A percentile compares a stretch with the other conserved stretches of the same genome.
These are phyloP conservation scores for Calypte anna DNA, from an alignment of 2,113 vertebrate species.

Conservation along the genomic window DNA sequence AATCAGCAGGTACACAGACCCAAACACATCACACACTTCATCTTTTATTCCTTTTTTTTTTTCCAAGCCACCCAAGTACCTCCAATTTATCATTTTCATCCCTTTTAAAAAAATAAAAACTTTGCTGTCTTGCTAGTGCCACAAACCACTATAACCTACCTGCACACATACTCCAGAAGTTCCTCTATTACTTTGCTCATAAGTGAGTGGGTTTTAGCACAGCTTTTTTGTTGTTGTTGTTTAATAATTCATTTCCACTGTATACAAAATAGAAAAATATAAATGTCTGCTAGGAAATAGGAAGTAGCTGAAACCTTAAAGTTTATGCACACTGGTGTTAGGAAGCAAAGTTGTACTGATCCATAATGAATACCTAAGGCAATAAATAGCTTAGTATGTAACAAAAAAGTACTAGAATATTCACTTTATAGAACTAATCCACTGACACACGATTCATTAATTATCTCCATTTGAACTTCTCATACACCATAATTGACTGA, in stretches of 20 bases:
- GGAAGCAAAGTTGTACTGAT: background rate
- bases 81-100: background rate
- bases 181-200: background rate
- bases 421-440: background rate
- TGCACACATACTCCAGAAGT: background rate
- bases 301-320: background rate
- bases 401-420: background rate
- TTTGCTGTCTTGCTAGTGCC: fast-evolving
- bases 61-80: background rate
- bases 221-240: background rate
- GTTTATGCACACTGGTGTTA: too few species aligned
- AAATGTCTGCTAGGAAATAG: background rate
- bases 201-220: background rate
- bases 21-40: background rate
- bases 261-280: background rate
- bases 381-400: background rate
- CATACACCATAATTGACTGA: background rate
- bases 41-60: background rate
- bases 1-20: background rate
- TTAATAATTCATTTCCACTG: background rate
- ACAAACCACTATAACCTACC: background rate
- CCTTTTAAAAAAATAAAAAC: background rate
- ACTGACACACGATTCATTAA: background rate
- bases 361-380: background rate
- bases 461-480: constrained; percentile 22